phyloP scores from a whole-genome alignment of 2,113 vertebrate species.

The Bos indicus region DNA sequence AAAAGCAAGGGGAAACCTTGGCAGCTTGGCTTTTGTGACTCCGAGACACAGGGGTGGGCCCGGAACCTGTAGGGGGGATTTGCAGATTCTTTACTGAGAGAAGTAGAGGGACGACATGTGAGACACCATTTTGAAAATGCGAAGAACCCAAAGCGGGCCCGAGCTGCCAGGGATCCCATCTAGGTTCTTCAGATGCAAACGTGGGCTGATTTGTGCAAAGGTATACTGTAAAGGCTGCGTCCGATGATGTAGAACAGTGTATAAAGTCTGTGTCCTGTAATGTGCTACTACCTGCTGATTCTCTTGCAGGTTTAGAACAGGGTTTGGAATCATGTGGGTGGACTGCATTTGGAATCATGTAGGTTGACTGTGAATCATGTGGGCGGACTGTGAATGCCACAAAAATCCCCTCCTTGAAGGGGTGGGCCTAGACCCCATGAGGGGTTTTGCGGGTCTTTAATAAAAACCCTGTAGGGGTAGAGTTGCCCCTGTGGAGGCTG shows the following conservation, averaged over 20 bases:
- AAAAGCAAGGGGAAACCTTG: not conserved
- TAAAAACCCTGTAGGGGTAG: not conserved
- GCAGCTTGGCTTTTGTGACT: not conserved
- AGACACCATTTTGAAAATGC: not conserved
- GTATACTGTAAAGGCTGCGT: not conserved
- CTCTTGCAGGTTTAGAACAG: not conserved
- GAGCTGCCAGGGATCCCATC: not conserved
- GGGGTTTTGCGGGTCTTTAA: not conserved
- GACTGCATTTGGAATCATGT: not conserved
- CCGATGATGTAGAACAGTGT: not conserved
- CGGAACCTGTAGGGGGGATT: fast-evolving
- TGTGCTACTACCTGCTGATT: not conserved
- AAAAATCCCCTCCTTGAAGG: not conserved
- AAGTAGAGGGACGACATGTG: not conserved
- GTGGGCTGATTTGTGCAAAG: not conserved
- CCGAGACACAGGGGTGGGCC: not conserved
- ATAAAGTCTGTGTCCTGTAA: not conserved
- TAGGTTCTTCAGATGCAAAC: not conserved
- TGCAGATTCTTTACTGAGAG: not conserved
- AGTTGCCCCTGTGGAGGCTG: not conserved
- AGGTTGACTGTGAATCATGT: not conserved
- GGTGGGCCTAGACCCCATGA: not conserved
- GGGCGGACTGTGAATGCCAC: fast-evolving
- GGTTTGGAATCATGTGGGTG: not conserved
- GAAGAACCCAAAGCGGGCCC: not conserved